phyloP scores from a whole-genome alignment of 2,113 vertebrate species.

The Larimichthys polyactis region DNA sequence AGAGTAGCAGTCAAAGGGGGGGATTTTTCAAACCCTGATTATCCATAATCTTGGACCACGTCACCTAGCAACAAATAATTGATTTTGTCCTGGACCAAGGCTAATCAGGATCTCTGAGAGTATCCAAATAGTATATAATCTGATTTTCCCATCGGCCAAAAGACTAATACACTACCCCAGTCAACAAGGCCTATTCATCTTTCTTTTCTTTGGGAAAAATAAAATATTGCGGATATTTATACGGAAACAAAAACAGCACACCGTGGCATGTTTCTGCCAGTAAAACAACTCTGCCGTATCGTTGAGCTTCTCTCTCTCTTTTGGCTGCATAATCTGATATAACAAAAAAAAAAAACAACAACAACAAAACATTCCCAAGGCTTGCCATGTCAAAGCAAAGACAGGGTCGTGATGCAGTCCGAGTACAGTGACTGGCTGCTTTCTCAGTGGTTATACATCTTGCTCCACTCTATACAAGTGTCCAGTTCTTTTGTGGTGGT shows the following conservation, averaged over 20 bases:
- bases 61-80: slow-evolving; percentile 77
- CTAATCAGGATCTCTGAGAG: slow-evolving; percentile 78
- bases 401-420: slow-evolving; percentile 68
- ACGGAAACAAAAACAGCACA: slow-evolving; percentile 75
- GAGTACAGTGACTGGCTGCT: slow-evolving; percentile 68
- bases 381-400: slow-evolving; percentile 67
- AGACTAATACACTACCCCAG: slow-evolving; percentile 61
- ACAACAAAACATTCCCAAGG: slow-evolving; percentile 70
- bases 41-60: slow-evolving; percentile 81
- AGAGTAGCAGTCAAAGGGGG: slow-evolving; percentile 79
- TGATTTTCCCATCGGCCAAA: slow-evolving; percentile 76
- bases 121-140: slow-evolving; percentile 67
- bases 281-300: slow-evolving; percentile 76
- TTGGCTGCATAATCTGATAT: slow-evolving; percentile 83
- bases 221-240: slow-evolving; percentile 86
- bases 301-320: slow-evolving; percentile 73
- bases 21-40: slow-evolving; percentile 80
- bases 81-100: slow-evolving; percentile 81
- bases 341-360: slow-evolving; percentile 58
- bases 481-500: slow-evolving; percentile 92
- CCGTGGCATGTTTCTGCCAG: slow-evolving; percentile 78
- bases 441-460: slow-evolving; percentile 89
- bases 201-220: slow-evolving; percentile 85
- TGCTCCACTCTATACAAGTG: slow-evolving; percentile 94
- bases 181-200: slow-evolving; percentile 74